These are phyloP conservation scores for Bombus balteatus DNA, from an alignment of 1,140 invertebrate genomes.

Conservation along the genomic window DNA sequence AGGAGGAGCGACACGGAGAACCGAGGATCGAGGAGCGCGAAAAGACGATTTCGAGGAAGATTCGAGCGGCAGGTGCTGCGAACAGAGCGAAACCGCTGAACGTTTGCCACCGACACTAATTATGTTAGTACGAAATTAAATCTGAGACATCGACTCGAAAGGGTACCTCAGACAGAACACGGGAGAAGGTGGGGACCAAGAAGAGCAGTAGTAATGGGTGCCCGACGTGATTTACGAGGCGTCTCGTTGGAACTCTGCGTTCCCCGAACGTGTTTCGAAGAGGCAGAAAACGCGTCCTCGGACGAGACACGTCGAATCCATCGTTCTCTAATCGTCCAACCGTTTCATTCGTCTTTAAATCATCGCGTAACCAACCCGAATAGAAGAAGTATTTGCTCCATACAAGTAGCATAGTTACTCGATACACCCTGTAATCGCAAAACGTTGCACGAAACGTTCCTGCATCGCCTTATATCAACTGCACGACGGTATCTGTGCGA, in stretches of 20 bases:
- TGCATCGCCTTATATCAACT: no score
- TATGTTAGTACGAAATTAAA: slow-evolving; percentile 82
- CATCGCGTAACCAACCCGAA: background rate
- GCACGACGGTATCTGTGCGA: no score
- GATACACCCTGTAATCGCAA: background rate
- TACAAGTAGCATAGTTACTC: background rate
- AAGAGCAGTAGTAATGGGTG: slow-evolving; percentile 54
- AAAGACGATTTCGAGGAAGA: slow-evolving; percentile 54
- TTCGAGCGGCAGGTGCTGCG: slow-evolving; percentile 79
- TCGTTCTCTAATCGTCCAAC: background rate
- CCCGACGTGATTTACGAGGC: slow-evolving; percentile 72
- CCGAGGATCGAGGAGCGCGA: slow-evolving; percentile 17
- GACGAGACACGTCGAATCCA: background rate
- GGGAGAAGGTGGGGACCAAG: slow-evolving; percentile 12
- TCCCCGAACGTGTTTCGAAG: slow-evolving; percentile 26
- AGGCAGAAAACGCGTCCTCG: background rate
- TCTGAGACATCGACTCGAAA: slow-evolving; percentile 77
- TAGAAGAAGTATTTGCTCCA: background rate
- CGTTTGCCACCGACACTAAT: slow-evolving; percentile 76
- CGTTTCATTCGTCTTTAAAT: background rate
- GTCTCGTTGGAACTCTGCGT: slow-evolving; percentile 38
- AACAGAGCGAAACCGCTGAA: slow-evolving; percentile 78
- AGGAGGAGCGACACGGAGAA: background rate
- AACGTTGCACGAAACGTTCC: no score
- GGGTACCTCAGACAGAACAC: slow-evolving; percentile 23